Conservation (phyloP, 2,888 invertebrate species). For the Orgyia antiqua region DNA sequence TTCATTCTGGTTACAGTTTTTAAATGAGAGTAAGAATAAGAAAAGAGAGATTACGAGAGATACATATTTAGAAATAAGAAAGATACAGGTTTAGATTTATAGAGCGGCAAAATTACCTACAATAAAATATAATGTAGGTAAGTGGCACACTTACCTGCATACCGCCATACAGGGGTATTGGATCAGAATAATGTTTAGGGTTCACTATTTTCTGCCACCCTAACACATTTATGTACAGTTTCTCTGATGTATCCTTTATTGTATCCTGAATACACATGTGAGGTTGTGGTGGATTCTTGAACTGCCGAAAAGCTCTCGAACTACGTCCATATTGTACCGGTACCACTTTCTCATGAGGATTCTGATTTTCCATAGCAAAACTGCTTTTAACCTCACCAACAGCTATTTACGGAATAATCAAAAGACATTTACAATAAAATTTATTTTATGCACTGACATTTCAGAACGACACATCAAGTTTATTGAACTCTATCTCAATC, state of each 20-base stretch:
- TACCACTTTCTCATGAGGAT: slow-evolving; percentile 55
- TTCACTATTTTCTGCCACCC: slow-evolving; percentile 86
- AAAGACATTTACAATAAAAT: slow-evolving; percentile 46
- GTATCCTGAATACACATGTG: slow-evolving; percentile 85
- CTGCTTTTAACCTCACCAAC: slow-evolving; percentile 17
- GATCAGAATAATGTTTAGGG: slow-evolving; percentile 81
- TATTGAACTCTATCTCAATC: slow-evolving; percentile 57
- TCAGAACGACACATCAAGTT: slow-evolving; percentile 53
- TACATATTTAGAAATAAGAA: no score
- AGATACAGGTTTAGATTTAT: no score
- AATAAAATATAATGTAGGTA: slow-evolving; percentile 4
- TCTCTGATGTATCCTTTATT: slow-evolving; percentile 77
- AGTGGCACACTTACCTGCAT: slow-evolving; percentile 75
- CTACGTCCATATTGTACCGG: slow-evolving; percentile 78
- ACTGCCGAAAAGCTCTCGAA: slow-evolving; percentile 81
- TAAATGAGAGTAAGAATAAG: no score
- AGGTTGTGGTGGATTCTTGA: slow-evolving; percentile 86
- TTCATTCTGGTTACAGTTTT: no score
- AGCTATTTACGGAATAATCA: slow-evolving; percentile 35
- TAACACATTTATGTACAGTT: slow-evolving; percentile 82
- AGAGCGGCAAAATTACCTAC: no score
- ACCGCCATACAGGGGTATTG: slow-evolving; percentile 84
- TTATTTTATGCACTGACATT: slow-evolving; percentile 52
- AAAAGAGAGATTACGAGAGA: no score
- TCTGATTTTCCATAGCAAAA: slow-evolving; percentile 66